phyloP scores from a whole-genome alignment of 2,113 vertebrate genomes.

The Sylvia atricapilla region DNA sequence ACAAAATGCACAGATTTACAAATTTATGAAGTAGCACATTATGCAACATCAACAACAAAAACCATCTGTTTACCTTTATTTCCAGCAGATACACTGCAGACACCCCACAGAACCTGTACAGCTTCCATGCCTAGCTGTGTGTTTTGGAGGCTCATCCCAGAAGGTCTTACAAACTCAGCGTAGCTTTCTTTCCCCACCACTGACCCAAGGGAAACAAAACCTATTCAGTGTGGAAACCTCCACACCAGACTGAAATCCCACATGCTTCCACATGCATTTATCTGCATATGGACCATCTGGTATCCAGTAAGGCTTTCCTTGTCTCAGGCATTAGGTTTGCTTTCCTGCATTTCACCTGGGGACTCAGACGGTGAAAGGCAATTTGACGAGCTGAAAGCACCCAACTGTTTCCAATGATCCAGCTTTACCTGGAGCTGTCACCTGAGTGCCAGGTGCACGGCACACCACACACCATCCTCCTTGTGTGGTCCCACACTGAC shows the following conservation, averaged over 20 bases:
- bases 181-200: background rate
- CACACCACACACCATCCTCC: background rate
- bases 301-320: background rate
- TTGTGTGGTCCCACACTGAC: background rate
- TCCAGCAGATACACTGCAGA: background rate
- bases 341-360: background rate
- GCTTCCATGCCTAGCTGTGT: background rate
- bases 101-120: background rate
- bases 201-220: background rate
- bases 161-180: background rate
- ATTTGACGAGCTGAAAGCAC: background rate
- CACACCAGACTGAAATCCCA: background rate
- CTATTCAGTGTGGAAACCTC: background rate
- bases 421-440: background rate
- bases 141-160: background rate
- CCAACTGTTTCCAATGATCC: background rate
- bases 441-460: fast-evolving
- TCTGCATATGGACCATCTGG: background rate
- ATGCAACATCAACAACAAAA: background rate
- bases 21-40: background rate
- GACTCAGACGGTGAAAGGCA: background rate
- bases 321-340: background rate
- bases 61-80: background rate
- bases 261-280: background rate
- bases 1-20: background rate